Conservation (phyloP, 2,113 vertebrate genomes). For the Lontra canadensis region DNA sequence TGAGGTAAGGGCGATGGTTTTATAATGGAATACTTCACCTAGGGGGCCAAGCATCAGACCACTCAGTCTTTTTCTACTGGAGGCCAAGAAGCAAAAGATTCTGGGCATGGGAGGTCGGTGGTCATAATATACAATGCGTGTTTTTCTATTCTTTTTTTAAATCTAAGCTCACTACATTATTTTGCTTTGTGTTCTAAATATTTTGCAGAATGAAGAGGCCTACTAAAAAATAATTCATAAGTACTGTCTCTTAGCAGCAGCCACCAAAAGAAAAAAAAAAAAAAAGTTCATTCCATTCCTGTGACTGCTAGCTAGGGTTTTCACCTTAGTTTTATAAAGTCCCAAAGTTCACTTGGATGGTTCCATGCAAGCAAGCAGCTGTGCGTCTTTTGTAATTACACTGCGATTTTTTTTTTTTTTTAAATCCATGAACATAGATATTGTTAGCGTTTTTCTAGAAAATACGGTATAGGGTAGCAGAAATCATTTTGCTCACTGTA, state of each 20-base stretch:
- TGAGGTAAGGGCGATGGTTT: conserved; percentile 69
- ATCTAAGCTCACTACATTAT: conserved; percentile 47
- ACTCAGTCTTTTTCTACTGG: conserved; percentile 47
- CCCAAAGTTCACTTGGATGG: background rate
- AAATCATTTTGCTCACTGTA: background rate
- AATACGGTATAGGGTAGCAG: background rate
- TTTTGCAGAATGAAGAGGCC: background rate
- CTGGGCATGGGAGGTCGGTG: background rate
- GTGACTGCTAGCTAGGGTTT: background rate
- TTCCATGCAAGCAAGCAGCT: background rate
- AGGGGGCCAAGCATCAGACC: conserved; percentile 20
- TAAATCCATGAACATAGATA: background rate
- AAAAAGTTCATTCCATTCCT: conserved; percentile 19
- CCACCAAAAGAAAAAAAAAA: background rate
- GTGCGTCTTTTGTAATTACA: background rate
- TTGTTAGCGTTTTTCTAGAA: background rate
- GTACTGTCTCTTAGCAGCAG: background rate
- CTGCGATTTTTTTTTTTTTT: background rate
- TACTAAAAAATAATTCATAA: conserved; percentile 36
- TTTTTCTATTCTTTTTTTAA: conserved; percentile 46
- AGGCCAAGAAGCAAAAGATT: conserved; percentile 10
- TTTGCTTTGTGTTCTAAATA: conserved; percentile 46
- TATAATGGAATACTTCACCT: conserved; percentile 45
- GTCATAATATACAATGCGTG: background rate
- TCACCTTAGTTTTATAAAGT: conserved; percentile 7